Percentiles rank a stretch among this genome's conserved stretches.
Conservation (phyloP, 2,888 invertebrate species). For the Hydrotaea cyrtoneurina region DNA sequence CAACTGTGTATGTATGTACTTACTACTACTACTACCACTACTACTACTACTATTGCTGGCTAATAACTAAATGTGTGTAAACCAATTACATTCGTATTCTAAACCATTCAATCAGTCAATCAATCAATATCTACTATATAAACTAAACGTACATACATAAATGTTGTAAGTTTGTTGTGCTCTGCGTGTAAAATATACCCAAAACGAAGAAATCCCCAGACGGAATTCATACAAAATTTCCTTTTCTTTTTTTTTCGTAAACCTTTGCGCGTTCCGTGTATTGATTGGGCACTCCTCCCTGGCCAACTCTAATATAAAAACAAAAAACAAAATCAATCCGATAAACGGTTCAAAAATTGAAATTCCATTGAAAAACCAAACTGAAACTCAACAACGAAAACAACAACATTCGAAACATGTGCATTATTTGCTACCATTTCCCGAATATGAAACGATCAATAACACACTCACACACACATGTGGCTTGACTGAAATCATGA, state of each 20-base stretch:
- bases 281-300: constrained; percentile 37
- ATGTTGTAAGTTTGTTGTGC: constrained; percentile 66
- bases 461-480: constrained; percentile 1
- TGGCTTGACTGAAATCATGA: constrained; percentile 32
- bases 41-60: constrained; percentile 24
- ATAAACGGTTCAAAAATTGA: neutral
- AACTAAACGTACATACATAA: constrained; percentile 44
- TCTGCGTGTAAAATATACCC: constrained; percentile 55
- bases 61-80: constrained; percentile 23
- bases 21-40: no score
- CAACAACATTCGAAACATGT: constrained; percentile 48
- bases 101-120: constrained; percentile 27
- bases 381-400: constrained; percentile 23
- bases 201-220: constrained; percentile 20
- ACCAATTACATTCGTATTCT: constrained; percentile 30
- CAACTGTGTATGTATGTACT: constrained; percentile 21
- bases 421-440: neutral
- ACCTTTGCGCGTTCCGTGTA: constrained; percentile 24
- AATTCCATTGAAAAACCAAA: neutral
- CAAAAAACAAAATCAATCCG: neutral
- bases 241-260: constrained; percentile 53
- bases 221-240: constrained; percentile 63
- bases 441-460: neutral
- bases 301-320: constrained; percentile 35
- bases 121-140: neutral